phyloP scores from a whole-genome alignment of 2,113 vertebrate species.

The Castor canadensis region DNA sequence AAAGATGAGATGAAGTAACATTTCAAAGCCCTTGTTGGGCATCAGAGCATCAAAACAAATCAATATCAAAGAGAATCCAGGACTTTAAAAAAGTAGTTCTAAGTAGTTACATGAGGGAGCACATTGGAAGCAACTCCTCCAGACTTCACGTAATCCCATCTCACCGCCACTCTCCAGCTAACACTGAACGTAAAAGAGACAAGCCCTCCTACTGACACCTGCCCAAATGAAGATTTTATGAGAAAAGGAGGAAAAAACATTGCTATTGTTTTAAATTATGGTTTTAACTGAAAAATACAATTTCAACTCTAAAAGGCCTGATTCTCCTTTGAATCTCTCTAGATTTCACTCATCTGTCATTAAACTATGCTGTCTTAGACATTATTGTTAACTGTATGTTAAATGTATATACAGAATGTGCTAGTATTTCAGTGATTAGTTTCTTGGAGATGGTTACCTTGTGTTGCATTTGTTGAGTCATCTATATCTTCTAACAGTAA shows the following conservation, averaged over 20 bases:
- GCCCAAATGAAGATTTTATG: background rate
- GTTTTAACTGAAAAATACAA: background rate
- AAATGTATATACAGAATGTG: background rate
- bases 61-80: background rate
- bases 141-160: background rate
- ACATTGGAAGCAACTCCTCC: background rate
- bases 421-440: background rate
- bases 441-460: conserved; percentile 20
- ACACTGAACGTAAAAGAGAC: background rate
- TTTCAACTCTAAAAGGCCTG: background rate
- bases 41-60: background rate
- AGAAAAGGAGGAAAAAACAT: background rate
- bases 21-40: background rate
- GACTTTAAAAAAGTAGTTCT: background rate
- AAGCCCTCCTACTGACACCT: background rate
- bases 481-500: background rate
- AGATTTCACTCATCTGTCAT: background rate
- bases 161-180: background rate
- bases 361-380: background rate
- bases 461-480: background rate
- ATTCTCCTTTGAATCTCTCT: background rate
- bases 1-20: background rate
- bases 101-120: background rate
- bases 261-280: background rate
- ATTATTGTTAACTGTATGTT: background rate